A percentile compares a stretch with the other conserved stretches of the same genome.
Evolutionary conservation across 2,888 invertebrate genomes (phyloP).

Genomic region (Gortyna flavago): DNA sequence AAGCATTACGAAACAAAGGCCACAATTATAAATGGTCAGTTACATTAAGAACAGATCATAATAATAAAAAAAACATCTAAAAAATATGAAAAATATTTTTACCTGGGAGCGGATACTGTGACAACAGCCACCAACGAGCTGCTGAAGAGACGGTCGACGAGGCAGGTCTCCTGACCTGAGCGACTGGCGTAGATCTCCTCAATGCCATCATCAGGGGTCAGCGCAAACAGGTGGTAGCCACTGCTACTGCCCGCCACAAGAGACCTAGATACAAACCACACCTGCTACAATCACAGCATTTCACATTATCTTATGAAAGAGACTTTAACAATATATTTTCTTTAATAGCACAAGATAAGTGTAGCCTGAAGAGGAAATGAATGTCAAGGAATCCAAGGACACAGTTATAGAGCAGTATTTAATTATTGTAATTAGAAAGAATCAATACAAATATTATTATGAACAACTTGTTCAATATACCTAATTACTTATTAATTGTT

Average conservation of each 20-base stretch:
- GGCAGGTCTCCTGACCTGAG: conserved; percentile 95
- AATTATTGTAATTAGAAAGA: neutral
- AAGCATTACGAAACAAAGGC: neutral
- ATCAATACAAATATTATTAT: neutral
- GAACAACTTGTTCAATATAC: neutral
- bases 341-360: neutral
- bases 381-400: neutral
- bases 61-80: neutral
- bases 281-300: conserved; percentile 5
- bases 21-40: neutral
- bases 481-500: conserved; percentile 11
- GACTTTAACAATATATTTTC: neutral
- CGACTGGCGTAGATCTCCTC: conserved; percentile 97
- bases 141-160: conserved; percentile 98
- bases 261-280: conserved; percentile 90
- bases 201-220: conserved; percentile 95
- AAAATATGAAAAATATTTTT: conserved; percentile 66
- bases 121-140: conserved; percentile 99
- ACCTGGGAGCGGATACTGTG: conserved; percentile 96
- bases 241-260: conserved; percentile 97
- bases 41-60: neutral
- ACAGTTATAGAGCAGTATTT: neutral
- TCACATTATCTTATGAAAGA: neutral
- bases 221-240: conserved; percentile 97
- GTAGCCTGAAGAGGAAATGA: neutral